Percentiles rank a stretch among this genome's conserved stretches.
Conservation (phyloP, 2,113 vertebrate species). For the Pontoporia blainvillei region DNA sequence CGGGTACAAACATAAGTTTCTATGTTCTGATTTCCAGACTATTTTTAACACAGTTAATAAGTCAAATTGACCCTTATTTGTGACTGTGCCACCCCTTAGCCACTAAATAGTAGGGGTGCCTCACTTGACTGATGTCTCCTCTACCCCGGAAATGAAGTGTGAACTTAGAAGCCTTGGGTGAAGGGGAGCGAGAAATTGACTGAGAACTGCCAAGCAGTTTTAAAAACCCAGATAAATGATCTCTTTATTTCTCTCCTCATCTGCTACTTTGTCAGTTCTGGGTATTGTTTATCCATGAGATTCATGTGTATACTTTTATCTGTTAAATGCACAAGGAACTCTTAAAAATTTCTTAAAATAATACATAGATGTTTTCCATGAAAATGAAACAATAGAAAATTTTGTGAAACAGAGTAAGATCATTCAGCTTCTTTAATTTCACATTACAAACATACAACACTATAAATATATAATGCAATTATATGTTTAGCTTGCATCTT, state of each 20-base stretch:
- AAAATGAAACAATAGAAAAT: background rate
- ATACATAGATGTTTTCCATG: background rate
- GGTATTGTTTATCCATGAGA: background rate
- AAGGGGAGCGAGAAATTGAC: background rate
- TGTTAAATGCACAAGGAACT: background rate
- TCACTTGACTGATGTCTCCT: rapidly evolving
- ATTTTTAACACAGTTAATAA: background rate
- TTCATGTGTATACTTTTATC: background rate
- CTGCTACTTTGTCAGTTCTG: background rate
- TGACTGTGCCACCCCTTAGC: background rate
- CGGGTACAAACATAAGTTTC: background rate
- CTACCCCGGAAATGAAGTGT: background rate
- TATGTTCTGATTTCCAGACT: background rate
- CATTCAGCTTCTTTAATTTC: background rate
- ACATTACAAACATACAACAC: background rate
- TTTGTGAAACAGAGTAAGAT: background rate
- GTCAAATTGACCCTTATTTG: background rate
- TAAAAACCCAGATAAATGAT: background rate
- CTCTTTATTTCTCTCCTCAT: background rate
- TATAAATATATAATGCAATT: background rate
- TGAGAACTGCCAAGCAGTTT: background rate
- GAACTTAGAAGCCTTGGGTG: background rate
- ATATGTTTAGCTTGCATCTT: background rate
- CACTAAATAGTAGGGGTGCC: no score
- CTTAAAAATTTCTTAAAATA: background rate